These are phyloP conservation scores for Patella pellucida DNA, from an alignment of 2,888 invertebrate genomes.

Conservation along the genomic window DNA sequence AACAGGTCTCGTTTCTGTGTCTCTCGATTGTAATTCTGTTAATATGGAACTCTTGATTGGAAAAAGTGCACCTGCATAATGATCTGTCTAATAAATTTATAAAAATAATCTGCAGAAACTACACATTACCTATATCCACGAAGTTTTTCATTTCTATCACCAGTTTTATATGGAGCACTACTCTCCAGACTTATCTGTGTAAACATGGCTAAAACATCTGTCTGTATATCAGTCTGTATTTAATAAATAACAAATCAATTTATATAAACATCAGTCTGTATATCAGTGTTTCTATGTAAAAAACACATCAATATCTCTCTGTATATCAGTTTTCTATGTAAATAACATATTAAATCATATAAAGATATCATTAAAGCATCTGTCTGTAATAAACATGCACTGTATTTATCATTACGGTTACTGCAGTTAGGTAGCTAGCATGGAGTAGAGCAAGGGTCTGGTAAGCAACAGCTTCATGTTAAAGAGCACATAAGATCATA, in stretches of 20 bases:
- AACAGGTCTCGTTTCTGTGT: neutral
- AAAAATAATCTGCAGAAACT: neutral
- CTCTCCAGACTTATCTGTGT: conserved; percentile 94
- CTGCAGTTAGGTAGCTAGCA: too few species aligned
- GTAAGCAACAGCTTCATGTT: too few species aligned
- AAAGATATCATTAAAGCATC: neutral
- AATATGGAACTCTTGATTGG: neutral
- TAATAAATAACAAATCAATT: neutral
- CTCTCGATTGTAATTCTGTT: neutral
- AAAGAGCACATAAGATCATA: too few species aligned
- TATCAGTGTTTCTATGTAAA: neutral
- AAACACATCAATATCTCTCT: conserved; percentile 2
- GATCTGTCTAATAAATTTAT: neutral
- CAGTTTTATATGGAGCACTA: conserved; percentile 73
- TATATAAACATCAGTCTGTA: conserved; percentile 8
- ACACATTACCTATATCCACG: conserved; percentile 69
- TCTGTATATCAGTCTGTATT: conserved; percentile 78
- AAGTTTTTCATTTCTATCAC: conserved; percentile 59
- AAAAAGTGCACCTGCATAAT: neutral
- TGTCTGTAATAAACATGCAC: too few species aligned
- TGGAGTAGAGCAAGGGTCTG: too few species aligned
- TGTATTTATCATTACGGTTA: too few species aligned
- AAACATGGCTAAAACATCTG: conserved; percentile 98
- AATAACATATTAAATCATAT: conserved; percentile 5
- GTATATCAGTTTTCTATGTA: neutral